Conservation (phyloP, 2,113 vertebrate genomes). For the Nerophis ophidion region DNA sequence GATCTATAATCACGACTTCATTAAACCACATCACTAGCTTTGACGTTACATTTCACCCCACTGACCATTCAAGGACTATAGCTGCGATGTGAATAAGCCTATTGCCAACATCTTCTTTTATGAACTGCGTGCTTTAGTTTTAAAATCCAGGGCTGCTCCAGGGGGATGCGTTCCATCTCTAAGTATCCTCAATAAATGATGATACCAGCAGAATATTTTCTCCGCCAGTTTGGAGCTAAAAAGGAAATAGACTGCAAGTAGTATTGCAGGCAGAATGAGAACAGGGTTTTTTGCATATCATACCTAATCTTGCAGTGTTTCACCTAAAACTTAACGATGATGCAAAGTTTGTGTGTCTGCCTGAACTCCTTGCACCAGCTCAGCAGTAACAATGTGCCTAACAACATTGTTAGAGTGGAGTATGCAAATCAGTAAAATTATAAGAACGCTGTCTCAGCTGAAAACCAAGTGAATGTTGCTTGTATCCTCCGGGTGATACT, state of each 20-base stretch:
- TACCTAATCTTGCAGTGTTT: not conserved
- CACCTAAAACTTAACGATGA: not conserved
- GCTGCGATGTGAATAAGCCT: conserved; percentile 5
- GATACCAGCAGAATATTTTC: conserved; percentile 36
- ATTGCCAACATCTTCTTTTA: conserved; percentile 27
- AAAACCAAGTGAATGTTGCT: not conserved
- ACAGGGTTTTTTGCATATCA: not conserved
- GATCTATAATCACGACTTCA: not conserved
- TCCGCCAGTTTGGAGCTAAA: not conserved
- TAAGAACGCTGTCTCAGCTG: conserved; percentile 1
- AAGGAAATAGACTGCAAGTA: conserved; percentile 7
- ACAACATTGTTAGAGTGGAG: conserved; percentile 1
- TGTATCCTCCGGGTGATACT: not conserved
- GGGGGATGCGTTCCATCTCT: conserved; percentile 34
- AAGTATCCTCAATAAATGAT: conserved; percentile 53
- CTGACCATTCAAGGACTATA: conserved; percentile 5
- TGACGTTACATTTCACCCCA: conserved; percentile 27
- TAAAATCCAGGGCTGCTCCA: conserved; percentile 23
- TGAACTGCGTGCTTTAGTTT: conserved; percentile 20
- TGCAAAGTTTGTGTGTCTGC: not conserved
- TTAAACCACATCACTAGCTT: not conserved
- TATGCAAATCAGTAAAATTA: not conserved
- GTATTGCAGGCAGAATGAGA: not conserved
- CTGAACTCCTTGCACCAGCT: conserved; percentile 20
- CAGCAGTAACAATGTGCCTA: conserved; percentile 8